A percentile compares a stretch with the other conserved stretches of the same genome.
Evolutionary conservation across 2,888 invertebrate species (phyloP).

Genomic region (Euplexia lucipara): DNA sequence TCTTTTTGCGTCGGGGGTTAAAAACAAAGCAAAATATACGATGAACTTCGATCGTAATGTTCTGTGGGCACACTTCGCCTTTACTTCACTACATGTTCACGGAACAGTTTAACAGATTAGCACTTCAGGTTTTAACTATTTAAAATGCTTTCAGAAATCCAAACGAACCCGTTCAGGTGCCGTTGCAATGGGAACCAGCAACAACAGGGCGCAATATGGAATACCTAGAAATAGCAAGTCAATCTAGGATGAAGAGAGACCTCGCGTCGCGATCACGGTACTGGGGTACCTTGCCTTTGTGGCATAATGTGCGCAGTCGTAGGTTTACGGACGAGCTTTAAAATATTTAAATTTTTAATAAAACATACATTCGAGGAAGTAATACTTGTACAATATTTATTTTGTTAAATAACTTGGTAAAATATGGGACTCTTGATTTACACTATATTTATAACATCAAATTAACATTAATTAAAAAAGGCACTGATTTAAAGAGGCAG

Average conservation of each 20-base stretch:
- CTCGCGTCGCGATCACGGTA: constrained; percentile 91
- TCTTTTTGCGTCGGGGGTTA: too few relatives aligned
- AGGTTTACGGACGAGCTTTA: constrained; percentile 86
- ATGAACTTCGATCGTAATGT: too few relatives aligned
- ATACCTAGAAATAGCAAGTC: constrained; percentile 88
- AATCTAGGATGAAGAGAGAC: constrained; percentile 89
- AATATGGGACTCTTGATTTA: background rate
- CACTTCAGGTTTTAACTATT: too few relatives aligned
- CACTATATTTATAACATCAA: too few relatives aligned
- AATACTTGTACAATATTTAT: constrained; percentile 6
- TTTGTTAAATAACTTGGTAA: constrained; percentile 1
- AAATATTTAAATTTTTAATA: constrained; percentile 31
- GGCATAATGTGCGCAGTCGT: constrained; percentile 77
- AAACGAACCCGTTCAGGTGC: constrained; percentile 86
- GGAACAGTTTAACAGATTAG: too few relatives aligned
- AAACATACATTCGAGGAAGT: background rate
- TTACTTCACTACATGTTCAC: too few relatives aligned
- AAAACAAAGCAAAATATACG: too few relatives aligned
- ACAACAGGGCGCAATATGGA: constrained; percentile 86
- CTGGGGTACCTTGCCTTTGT: constrained; percentile 91
- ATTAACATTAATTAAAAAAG: too few relatives aligned
- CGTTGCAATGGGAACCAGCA: constrained; percentile 91
- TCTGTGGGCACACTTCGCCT: too few relatives aligned
- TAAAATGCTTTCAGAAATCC: constrained; percentile 91
- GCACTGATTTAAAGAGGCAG: too few relatives aligned